These are phyloP conservation scores for Eupithecia pulchellata DNA, from an alignment of 2,888 invertebrate genomes.

Conservation along the genomic window DNA sequence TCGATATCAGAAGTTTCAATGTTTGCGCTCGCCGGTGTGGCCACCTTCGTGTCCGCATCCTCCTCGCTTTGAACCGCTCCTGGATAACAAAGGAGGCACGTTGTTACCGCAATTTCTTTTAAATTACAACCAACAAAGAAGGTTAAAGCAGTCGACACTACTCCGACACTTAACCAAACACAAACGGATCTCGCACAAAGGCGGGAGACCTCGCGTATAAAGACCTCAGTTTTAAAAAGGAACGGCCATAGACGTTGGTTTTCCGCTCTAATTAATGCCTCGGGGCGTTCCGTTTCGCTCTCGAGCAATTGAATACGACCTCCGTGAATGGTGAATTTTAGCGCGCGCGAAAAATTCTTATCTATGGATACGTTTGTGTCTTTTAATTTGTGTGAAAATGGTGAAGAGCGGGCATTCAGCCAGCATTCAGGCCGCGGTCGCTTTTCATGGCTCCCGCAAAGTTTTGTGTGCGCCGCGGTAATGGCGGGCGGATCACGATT, in stretches of 20 bases:
- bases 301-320: constrained; percentile 77
- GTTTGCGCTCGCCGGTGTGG: constrained; percentile 61
- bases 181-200: constrained; percentile 74
- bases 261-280: constrained; percentile 85
- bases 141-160: constrained; percentile 67
- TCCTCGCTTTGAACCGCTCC: constrained; percentile 61
- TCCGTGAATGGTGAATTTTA: constrained; percentile 80
- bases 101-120: constrained; percentile 44
- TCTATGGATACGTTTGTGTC: constrained; percentile 77
- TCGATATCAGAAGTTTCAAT: constrained; percentile 64
- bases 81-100: constrained; percentile 50
- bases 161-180: constrained; percentile 70
- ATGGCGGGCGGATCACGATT: constrained; percentile 64
- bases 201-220: constrained; percentile 67
- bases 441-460: constrained; percentile 68
- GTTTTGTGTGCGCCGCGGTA: constrained; percentile 61
- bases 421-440: constrained; percentile 63
- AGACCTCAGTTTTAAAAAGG: constrained; percentile 81
- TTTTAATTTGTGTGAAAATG: constrained; percentile 85
- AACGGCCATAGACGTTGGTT: constrained; percentile 77
- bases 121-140: constrained; percentile 59
- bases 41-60: constrained; percentile 56
- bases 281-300: constrained; percentile 80
- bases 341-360: constrained; percentile 71
- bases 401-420: constrained; percentile 72